Percentiles rank a stretch among this genome's conserved stretches.
phyloP scores from a whole-genome alignment of 2,888 invertebrate species.

The Thysanoteuthis rhombus region DNA sequence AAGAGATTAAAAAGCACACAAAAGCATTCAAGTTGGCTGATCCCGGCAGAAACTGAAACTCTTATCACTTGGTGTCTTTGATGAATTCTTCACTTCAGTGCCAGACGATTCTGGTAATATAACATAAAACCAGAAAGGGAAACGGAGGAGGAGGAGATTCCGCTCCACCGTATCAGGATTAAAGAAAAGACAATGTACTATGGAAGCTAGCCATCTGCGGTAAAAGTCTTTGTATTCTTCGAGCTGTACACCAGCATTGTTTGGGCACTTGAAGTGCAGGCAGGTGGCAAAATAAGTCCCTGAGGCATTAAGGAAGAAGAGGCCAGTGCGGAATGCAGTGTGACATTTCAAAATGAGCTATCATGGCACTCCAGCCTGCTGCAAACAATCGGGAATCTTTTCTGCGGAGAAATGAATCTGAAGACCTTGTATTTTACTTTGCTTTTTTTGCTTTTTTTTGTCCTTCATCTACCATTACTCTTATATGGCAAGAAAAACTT shows the following conservation, averaged over 20 bases:
- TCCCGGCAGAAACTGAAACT: neutral
- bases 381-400: neutral
- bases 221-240: neutral
- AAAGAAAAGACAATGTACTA: neutral
- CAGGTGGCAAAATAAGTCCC: neutral
- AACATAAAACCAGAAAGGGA: neutral
- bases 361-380: neutral
- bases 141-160: neutral
- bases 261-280: neutral
- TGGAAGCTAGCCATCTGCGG: neutral
- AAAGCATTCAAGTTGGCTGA: neutral
- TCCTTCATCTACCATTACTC: neutral
- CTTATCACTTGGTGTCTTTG: neutral
- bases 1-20: no score
- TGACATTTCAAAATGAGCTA: conserved; percentile 12
- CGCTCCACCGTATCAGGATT: neutral
- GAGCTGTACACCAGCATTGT: neutral
- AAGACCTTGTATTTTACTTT: neutral
- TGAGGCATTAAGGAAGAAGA: neutral
- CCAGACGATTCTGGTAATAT: neutral
- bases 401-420: neutral
- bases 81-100: neutral
- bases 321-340: neutral
- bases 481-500: neutral
- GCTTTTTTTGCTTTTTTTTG: neutral